Conservation (phyloP, 2,888 invertebrate species). For the Seira sanloemensis region DNA sequence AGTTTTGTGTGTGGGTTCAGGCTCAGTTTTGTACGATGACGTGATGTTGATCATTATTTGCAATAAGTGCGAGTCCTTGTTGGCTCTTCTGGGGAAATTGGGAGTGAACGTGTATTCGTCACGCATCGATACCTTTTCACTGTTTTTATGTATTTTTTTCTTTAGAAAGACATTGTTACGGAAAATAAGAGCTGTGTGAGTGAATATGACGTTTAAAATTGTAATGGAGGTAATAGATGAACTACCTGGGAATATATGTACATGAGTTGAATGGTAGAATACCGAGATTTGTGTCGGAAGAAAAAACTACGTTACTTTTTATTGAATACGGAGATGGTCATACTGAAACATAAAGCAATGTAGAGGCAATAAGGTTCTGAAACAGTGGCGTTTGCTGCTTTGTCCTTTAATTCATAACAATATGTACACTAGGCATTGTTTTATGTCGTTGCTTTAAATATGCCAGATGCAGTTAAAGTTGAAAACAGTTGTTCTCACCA, state of each 20-base stretch:
- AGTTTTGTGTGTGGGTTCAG: slow-evolving; percentile 14
- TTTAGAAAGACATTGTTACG: neutral
- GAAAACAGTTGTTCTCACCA: slow-evolving; percentile 22
- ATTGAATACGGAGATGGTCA: no score
- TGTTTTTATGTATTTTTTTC: neutral
- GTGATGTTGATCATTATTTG: slow-evolving; percentile 51
- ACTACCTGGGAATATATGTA: neutral
- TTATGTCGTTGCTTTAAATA: slow-evolving; percentile 26
- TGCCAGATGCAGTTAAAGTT: slow-evolving; percentile 49
- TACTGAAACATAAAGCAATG: no score
- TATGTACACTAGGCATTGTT: neutral
- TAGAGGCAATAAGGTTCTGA: no score
- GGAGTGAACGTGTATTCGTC: slow-evolving; percentile 55
- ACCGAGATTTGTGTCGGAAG: neutral
- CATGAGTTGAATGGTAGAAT: neutral
- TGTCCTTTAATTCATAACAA: neutral
- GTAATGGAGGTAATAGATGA: neutral
- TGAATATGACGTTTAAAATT: neutral
- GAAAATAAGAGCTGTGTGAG: neutral
- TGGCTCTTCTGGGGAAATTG: slow-evolving; percentile 30
- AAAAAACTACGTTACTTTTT: neutral
- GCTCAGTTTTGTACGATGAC: slow-evolving; percentile 9
- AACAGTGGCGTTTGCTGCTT: neutral
- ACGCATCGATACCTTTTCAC: slow-evolving; percentile 48
- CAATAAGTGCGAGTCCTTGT: slow-evolving; percentile 63